These are phyloP conservation scores for Elanus axillaris DNA, from an alignment of 2,113 vertebrate species.

Conservation along the genomic window DNA sequence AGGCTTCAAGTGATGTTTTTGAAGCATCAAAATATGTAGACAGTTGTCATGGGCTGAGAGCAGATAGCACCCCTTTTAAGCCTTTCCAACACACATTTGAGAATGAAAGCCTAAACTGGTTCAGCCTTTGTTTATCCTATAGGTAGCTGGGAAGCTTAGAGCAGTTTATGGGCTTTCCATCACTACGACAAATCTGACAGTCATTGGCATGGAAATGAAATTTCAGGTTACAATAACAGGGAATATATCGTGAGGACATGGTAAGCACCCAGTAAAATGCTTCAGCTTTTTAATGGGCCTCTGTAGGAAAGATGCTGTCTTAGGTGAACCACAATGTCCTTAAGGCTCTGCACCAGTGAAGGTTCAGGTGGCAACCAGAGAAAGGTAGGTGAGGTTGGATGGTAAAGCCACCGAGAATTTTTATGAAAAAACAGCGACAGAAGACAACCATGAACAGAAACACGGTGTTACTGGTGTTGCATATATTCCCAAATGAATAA, in stretches of 20 bases:
- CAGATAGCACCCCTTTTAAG: not conserved
- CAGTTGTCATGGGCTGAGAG: not conserved
- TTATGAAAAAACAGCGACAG: not conserved
- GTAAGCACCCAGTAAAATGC: not conserved
- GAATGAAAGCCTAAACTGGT: not conserved
- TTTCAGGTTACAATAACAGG: slow-evolving; percentile 15
- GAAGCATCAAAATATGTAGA: not conserved
- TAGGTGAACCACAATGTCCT: not conserved
- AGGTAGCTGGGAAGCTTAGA: not conserved
- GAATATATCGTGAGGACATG: not conserved
- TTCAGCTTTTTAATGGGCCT: not conserved
- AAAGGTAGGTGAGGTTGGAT: not conserved
- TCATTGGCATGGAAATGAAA: not conserved
- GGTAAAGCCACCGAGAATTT: not conserved
- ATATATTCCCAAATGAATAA: not conserved
- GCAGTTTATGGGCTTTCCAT: not conserved
- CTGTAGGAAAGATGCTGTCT: not conserved
- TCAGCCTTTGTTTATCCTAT: not conserved
- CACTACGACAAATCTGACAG: not conserved
- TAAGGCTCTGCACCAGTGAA: not conserved
- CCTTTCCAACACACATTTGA: not conserved
- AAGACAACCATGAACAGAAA: not conserved
- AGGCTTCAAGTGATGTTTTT: not conserved
- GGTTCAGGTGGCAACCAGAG: not conserved
- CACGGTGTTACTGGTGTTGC: not conserved